Base-by-base conservation (phyloP, 2,113 vertebrate genomes). In the Monarcha castaneiventris region DNA sequence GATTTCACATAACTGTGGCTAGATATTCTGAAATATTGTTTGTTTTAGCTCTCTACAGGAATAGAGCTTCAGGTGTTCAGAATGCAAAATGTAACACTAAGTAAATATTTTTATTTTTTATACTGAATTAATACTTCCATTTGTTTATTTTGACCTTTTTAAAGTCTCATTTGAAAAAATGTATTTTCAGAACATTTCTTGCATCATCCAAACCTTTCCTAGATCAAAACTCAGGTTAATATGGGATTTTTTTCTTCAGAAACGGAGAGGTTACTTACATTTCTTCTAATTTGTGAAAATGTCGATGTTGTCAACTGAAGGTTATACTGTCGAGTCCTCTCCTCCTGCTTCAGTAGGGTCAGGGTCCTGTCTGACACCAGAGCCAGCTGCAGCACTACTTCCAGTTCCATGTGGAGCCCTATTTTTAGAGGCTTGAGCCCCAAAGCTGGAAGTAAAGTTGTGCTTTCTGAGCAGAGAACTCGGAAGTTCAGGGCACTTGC, bases 241-340 rank as follows among this genome's bases (percentile, higher is more conserved):
- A 3, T 6, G 7, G 20, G 8, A 4, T 6, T 44, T n/a, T 29
- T 83, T 27, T 64, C 55, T 56, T 89, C 51, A 67, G 67, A 30
- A 87, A 17, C 5, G 0, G 71, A 37, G 41, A 20, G 32, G 19
- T 30, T 54, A 4, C 19, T 87, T 56, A 5, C 0, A 10, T 58
- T 62, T 56, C 18, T 66, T 44, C 12, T 49, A 1, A 11, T 52
- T 4, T 30, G 37, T 66, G 59, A 8, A n/a, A 32, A 7, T 6
- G 37, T 11, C 30, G 64, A 29, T 37, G 43, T 4, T 61, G 35
- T 43, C 33, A 19, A 8, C 10, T n/a, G 67, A 7, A 17, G 68
- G 16, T 51, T 26, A 1, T 3, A 1, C 0, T 5, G 63, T 2
- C 35, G 30, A 5, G 9, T 30, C 20, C 33, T 44, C 14, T 56